phyloP scores from a whole-genome alignment of 2,888 invertebrate species.

The Drosophila putrida region DNA sequence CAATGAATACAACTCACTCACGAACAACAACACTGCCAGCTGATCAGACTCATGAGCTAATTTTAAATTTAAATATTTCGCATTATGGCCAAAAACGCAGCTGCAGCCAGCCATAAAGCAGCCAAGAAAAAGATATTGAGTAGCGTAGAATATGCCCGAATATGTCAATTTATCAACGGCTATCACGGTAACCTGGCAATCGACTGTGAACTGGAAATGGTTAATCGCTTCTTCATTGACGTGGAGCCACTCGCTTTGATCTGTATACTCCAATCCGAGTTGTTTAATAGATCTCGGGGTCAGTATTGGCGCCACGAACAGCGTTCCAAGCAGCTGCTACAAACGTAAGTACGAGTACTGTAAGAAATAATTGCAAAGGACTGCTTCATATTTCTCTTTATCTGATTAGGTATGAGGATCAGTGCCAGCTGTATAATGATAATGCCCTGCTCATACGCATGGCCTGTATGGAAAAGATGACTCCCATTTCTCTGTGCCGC shows the following conservation, averaged over 20 bases:
- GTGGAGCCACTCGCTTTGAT: conserved; percentile 88
- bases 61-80: conserved; percentile 14
- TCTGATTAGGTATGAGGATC: conserved; percentile 68
- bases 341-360: conserved; percentile 61
- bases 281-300: conserved; percentile 88
- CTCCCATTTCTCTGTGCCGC: conserved; percentile 82
- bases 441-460: conserved; percentile 75
- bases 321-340: conserved; percentile 86
- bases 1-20: neutral
- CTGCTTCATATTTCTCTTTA: neutral
- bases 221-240: conserved; percentile 86
- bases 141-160: conserved; percentile 58
- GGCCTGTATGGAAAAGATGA: conserved; percentile 70
- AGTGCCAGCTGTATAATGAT: conserved; percentile 44
- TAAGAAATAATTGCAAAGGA: neutral
- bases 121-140: conserved; percentile 70
- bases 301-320: conserved; percentile 88
- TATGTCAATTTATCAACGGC: conserved; percentile 86
- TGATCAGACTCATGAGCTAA: conserved; percentile 7
- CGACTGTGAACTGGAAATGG: conserved; percentile 88
- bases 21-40: conserved; percentile 15
- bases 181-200: conserved; percentile 87
- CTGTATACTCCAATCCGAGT: conserved; percentile 89
- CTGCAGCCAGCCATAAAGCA: neutral
- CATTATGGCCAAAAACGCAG: conserved; percentile 32